Base-by-base conservation (phyloP, 2,888 invertebrate genomes). In the Trissonchulus latispiculum region DNA sequence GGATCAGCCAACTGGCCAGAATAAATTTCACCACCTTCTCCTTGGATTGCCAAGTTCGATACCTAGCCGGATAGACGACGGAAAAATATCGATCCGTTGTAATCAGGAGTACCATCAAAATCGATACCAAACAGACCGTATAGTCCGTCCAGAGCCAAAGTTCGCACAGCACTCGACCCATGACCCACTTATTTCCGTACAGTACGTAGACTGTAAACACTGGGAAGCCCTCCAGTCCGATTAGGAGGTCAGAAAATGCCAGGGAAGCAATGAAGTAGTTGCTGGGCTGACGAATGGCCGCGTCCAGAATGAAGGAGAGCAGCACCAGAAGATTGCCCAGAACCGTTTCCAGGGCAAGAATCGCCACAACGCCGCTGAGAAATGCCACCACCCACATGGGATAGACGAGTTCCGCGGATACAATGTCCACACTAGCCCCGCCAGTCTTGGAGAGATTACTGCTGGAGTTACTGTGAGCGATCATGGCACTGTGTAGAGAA, bases 1-100 rank as follows among this genome's bases (percentile, higher is more conserved):
- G 81, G 61, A 82, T 64, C 2, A 81, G 61, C 82, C 82, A 82
- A 1, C 80, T 80, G 70, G 80, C 69, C 69, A 80, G 72, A 66
- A 82, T 82, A 31, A 79, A 73, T 36, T 77, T 70, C 72, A 79
- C 75, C 18, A 96, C 95, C 79, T 92, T 89, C 76, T 90, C 90
- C 81, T 95, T 93, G 1, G 96, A 79, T 73, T 82, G 81, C 82
- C 82, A 82, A 74, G 80, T 80, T 2, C 83, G 74, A 73, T 82
- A 82, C 72, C 77, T 78, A 33, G 82, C 82, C 15, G 82, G 80
- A 70, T 83, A 79, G 59, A 80, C 80, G 8, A 82, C 82, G 72
- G 77, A 78, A n/a, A 32, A 2, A 71, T 80, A 81, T 31, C 81
- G 77, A 74, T 81, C 81, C 3, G 80, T 78, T 23, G 81, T 81